A percentile compares a stretch with the other conserved stretches of the same genome.
Conservation (phyloP, 2,113 vertebrate species). For the Stegostoma tigrinum region DNA sequence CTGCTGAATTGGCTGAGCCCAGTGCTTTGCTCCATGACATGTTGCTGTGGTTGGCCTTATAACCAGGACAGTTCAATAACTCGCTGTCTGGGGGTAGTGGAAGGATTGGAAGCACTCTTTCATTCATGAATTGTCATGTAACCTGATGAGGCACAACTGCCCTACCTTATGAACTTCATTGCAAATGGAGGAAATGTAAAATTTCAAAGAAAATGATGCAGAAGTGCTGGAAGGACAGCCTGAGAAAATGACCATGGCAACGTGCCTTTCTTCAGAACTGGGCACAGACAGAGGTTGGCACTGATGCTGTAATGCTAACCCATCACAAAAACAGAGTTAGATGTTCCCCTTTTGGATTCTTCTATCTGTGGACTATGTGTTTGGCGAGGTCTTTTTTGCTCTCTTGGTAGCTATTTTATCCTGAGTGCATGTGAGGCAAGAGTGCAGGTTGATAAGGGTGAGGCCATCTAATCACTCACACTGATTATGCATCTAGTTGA, state of each 20-base stretch:
- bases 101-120: too few relatives aligned
- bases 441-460: background rate
- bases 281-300: background rate
- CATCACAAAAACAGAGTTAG: background rate
- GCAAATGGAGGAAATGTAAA: background rate
- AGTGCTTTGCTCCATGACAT: background rate
- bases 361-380: background rate
- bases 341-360: background rate
- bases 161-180: background rate
- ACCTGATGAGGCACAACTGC: background rate
- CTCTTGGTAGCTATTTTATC: background rate
- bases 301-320: background rate
- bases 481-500: too few relatives aligned
- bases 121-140: background rate
- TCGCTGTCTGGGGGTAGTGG: background rate
- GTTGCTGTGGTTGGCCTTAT: background rate
- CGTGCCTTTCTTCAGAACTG: background rate
- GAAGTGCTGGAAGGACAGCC: background rate
- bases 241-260: background rate
- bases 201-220: background rate
- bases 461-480: background rate
- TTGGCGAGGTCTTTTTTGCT: background rate
- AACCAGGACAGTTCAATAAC: background rate
- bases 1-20: background rate
- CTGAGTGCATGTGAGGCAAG: background rate